Base-by-base conservation (phyloP, 2,888 invertebrate genomes). In the Clepsis dumicolana region DNA sequence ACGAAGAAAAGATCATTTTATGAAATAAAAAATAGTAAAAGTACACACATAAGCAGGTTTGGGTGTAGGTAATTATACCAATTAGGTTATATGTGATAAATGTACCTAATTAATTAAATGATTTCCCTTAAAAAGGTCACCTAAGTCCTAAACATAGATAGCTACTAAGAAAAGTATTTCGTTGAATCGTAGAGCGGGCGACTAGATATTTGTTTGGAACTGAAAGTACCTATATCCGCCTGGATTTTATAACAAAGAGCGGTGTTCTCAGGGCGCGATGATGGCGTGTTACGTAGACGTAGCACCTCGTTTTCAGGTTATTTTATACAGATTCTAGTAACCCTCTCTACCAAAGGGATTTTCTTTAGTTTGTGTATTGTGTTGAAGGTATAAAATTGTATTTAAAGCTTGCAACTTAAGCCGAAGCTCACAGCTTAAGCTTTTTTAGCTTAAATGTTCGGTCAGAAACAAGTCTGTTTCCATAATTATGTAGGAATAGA, bases 341-440 rank as follows among this genome's bases (percentile, higher is more conserved):
- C n/a, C n/a, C n/a, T 48, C 21, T 21, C 10, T 21, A 21, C 12
- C 12, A 48, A 21, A 21, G 2, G 8, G 41, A 1, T 18, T 5
- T 10, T 35, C 8, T 10, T 35, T 12, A 35, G 12, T 35, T 35
- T 16, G 16, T 18, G 44, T 54, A 24, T 32, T 25, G 7, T 53
- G 21, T 16, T 25, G 4, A n/a, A 21, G 44, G 18, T 16, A 4
- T 5, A 18, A 24, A 21, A 32, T 32, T 32, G 7, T 50, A 21
- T n/a, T 53, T 16, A 35, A 66, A 66, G 54, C 53, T 16, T 54
- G 60, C 52, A n/a, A 53, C 60, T 32, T 41, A 61, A 65, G 65
- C 60, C 60, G 32, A 61, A 48, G 61, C 61, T 35, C 48, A 50
- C 25, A 18, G 44, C 16, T 16, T 44, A 44, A 48, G 21, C 48